Base-by-base conservation (phyloP, 2,113 vertebrate species). In the Myxocyprinus asiaticus region DNA sequence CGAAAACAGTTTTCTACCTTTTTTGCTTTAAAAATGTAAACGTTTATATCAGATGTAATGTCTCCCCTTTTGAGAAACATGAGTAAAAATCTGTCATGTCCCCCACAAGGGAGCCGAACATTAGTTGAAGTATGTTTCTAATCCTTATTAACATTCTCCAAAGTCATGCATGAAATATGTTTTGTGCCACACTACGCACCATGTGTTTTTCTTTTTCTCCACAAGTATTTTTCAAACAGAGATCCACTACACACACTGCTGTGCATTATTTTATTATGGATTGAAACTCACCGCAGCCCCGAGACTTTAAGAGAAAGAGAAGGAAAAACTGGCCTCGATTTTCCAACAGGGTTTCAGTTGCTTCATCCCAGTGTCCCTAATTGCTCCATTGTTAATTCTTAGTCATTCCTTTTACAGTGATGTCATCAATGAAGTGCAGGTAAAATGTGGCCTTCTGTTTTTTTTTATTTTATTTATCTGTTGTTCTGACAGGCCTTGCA, bases 71-170 rank as follows among this genome's bases (percentile, higher is more conserved):
- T 87, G 79, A 83, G 87, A 88, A 88, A 87, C 64, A 73, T 82
- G 81, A 82, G 86, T 84, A 50, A 84, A 86, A 83, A 85, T 85
- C 85, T 82, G 58, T 71, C 80, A 80, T 83, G 76, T 81, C 84
- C 76, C 22, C 82, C 79, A 83, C 7, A 10, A 80, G 6, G 79
- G 81, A 82, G 83, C 82, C 87, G 82, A 85, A 76, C 85, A 89
- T 87, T 91, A 91, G 90, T 90, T 90, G 88, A 90, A 92, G 89
- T 92, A 92, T 94, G 93, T 90, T 94, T 94, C 93, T 95, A 95
- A 97, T 96, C 94, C 94, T 95, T 94, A 95, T 95, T 95, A 95
- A 93, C 93, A 93, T 96, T 94, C 91, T 94, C 94, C 87, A 90
- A 91, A 93, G 93, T 95, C 95, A 93, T 91, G 91, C 93, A 92